Evolutionary conservation across 1,140 invertebrate species (phyloP), one percentile per base, ranked within the genome.

Genomic region (Ctenoplectra terminalis): DNA sequence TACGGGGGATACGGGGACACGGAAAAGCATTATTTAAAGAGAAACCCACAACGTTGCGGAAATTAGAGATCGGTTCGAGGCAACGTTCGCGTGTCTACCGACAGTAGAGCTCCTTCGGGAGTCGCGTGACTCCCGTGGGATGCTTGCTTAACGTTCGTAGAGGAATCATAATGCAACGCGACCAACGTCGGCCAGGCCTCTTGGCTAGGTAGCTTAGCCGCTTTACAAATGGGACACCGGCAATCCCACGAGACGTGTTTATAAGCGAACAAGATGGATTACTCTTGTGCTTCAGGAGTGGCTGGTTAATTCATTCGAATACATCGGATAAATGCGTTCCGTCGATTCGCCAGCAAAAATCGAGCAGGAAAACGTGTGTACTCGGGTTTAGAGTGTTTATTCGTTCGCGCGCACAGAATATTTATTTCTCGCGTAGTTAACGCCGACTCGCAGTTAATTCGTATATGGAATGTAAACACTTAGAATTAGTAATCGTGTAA

Each of bases 61-160:
- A 80, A 61, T 15, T 50, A 11, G 56, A 31, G 26, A 20, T 9
- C 26, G 69, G 0, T 63, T 63, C 15, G 54, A 37, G 60, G 58
- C 48, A 81, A 79, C 72, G 75, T 48, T 87, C 75, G 81, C 81
- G 85, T 87, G 85, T 74, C 66, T 46, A 23, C 6, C 50, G 43
- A 20, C 70, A 73, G 43, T 86, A 61, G 54, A n/a, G 66, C 50
- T 73, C 82, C 80, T 29, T 1, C 13, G 80, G 66, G 81, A 79
- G 23, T 87, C 77, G 54, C 71, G 75, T 60, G 75, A 83, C 71
- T 75, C 85, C 85, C 74, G 50, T 60, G 74, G 85, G 85, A 86
- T 29, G 60, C 60, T 86, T 85, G 66, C 29, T 50, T 83, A 87
- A 87, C 74, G 56, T 34, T 37, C 77, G 29, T 46, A 15, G 56